phyloP scores from a whole-genome alignment of 2,888 invertebrate species.

The Cephus sareptanus region DNA sequence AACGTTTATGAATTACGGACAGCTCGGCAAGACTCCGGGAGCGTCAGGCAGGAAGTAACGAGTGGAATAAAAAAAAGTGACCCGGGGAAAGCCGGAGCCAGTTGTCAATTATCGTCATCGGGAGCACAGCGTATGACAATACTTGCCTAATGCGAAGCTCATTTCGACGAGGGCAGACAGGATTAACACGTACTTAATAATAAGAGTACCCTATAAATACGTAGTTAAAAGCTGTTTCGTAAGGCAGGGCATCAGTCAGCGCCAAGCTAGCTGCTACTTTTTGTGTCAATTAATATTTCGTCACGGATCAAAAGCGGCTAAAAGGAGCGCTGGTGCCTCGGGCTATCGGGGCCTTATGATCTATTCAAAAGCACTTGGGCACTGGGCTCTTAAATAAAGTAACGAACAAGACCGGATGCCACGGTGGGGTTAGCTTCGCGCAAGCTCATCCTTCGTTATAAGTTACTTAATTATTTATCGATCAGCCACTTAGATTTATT shows the following conservation, averaged over 20 bases:
- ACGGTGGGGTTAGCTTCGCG: not conserved
- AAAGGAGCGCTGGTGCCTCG: constrained; percentile 28
- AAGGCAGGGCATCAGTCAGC: not conserved
- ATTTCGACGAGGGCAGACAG: not conserved
- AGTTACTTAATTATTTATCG: constrained; percentile 9
- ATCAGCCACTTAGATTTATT: constrained; percentile 2
- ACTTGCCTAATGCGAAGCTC: constrained; percentile 1
- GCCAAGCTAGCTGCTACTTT: constrained; percentile 38
- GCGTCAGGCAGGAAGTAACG: not conserved
- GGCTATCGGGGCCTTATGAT: constrained; percentile 25
- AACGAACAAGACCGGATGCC: not conserved
- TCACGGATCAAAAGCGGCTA: constrained; percentile 47
- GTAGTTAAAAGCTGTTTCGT: constrained; percentile 3
- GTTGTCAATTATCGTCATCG: not conserved
- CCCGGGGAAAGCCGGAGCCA: not conserved
- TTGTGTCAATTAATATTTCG: constrained; percentile 60
- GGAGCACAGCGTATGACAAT: not conserved
- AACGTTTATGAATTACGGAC: not conserved
- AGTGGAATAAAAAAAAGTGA: not conserved
- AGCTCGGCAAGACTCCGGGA: not conserved
- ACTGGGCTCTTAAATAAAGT: constrained; percentile 21
- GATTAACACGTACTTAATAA: constrained; percentile 9
- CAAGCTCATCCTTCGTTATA: not conserved
- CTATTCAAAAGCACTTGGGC: constrained; percentile 28
- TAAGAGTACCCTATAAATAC: constrained; percentile 10